phyloP scores from a whole-genome alignment of 2,113 vertebrate species.

The Phocoena sinus region DNA sequence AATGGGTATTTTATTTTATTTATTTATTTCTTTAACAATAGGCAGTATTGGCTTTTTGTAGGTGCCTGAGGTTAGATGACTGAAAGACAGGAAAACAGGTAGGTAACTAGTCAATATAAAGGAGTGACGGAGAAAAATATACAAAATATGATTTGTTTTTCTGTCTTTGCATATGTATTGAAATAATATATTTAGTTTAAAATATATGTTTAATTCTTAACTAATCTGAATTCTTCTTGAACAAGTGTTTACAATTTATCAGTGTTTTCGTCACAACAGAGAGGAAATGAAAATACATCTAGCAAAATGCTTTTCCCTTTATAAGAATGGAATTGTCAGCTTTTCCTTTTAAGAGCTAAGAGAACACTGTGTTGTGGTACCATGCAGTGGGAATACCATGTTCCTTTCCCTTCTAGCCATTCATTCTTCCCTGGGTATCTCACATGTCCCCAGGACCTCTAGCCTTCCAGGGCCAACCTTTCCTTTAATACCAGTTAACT shows the following conservation, averaged over 20 bases:
- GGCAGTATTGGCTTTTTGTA: background rate
- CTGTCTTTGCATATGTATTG: background rate
- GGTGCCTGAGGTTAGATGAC: background rate
- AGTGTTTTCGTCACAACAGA: background rate
- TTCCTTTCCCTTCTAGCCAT: background rate
- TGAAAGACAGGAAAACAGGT: background rate
- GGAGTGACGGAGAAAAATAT: background rate
- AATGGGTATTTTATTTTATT: background rate
- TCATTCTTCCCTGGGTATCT: background rate
- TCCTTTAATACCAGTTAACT: background rate
- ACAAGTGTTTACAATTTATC: background rate
- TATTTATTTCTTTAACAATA: background rate
- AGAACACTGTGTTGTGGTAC: background rate
- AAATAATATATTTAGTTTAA: background rate
- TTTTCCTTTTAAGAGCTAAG: background rate
- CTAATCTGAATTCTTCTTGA: background rate
- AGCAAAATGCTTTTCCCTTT: background rate
- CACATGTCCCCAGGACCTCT: background rate
- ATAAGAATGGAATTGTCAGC: background rate
- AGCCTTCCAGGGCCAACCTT: background rate
- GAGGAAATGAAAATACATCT: background rate
- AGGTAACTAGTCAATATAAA: background rate
- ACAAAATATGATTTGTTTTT: background rate
- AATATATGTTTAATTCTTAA: background rate
- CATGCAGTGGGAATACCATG: background rate